A percentile compares a stretch with the other conserved stretches of the same genome.
Conservation (phyloP, 2,113 vertebrate genomes). For the Irena cyanogastra region DNA sequence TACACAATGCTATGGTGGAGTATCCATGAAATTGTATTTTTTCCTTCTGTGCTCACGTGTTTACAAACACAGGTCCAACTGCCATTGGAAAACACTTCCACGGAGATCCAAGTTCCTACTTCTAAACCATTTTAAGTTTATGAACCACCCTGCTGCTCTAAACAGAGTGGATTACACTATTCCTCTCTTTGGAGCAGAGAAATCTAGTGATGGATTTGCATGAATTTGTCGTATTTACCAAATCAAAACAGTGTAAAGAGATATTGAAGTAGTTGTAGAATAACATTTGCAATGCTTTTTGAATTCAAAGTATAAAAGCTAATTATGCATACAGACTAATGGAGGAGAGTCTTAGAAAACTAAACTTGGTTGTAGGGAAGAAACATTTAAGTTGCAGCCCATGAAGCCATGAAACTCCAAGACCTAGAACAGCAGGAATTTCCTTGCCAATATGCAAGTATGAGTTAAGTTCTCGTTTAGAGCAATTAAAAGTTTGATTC, state of each 20-base stretch:
- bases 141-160: background rate
- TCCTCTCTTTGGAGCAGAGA: background rate
- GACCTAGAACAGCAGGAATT: background rate
- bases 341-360: background rate
- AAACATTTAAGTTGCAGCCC: background rate
- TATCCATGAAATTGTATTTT: fast-evolving
- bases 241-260: background rate
- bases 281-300: background rate
- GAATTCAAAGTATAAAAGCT: background rate
- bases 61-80: background rate
- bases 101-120: background rate
- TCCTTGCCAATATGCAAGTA: background rate
- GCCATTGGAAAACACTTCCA: background rate
- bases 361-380: background rate
- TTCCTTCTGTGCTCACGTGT: background rate
- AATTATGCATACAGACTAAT: background rate
- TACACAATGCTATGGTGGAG: fast-evolving
- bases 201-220: background rate
- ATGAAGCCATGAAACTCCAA: background rate
- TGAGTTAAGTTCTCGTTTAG: background rate
- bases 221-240: background rate
- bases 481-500: background rate
- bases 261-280: background rate
- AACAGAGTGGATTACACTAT: fast-evolving
- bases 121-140: background rate